A percentile compares a stretch with the other conserved stretches of the same genome.
Evolutionary conservation across 2,888 invertebrate species (phyloP).

Genomic region (Sepiola atlantica): DNA sequence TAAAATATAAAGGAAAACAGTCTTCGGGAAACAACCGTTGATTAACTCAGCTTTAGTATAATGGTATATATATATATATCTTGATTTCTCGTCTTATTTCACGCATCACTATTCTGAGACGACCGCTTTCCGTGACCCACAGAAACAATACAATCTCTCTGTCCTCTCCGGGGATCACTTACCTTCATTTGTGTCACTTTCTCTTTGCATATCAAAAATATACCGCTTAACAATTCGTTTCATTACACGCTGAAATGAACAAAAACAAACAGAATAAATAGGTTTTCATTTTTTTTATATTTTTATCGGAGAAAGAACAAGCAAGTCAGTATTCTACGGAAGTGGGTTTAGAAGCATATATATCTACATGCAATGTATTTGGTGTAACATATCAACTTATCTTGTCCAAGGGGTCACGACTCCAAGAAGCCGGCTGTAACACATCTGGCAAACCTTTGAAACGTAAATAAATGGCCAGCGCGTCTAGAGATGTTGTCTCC

Average conservation of each 20-base stretch:
- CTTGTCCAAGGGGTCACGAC: no score
- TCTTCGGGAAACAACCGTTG: background rate
- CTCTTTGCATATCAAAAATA: constrained; percentile 67
- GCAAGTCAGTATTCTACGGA: background rate
- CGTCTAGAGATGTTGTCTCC: no score
- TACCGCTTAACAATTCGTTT: constrained; percentile 68
- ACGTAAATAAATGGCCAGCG: no score
- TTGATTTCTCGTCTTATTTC: background rate
- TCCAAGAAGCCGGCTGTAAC: no score
- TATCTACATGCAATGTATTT: background rate
- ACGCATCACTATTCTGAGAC: no score
- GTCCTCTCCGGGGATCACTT: background rate
- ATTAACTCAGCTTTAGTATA: background rate
- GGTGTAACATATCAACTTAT: no score
- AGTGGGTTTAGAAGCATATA: background rate
- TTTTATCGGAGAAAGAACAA: background rate
- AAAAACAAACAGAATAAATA: background rate
- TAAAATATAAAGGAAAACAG: background rate
- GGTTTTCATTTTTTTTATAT: background rate
- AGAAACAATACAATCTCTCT: background rate
- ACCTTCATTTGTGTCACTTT: constrained; percentile 65
- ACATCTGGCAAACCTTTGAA: no score
- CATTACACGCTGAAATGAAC: constrained; percentile 65
- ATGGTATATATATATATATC: background rate
- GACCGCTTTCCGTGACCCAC: background rate